Conservation (phyloP, 1,140 invertebrate species). For the Temnothorax curvispinosus region DNA sequence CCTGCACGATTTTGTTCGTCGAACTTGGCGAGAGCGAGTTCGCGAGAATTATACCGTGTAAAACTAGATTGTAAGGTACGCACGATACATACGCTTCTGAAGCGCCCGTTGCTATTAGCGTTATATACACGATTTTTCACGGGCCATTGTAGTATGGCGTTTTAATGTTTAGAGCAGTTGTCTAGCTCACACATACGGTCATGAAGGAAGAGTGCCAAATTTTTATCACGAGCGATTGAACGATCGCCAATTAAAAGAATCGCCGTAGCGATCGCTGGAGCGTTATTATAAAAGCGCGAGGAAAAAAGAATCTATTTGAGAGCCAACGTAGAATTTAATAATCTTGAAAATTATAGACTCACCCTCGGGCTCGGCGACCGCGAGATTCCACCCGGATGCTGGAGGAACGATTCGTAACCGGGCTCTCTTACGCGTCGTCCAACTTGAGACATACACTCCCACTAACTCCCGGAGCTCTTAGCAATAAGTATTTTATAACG, state of each 20-base stretch:
- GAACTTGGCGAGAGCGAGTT: not conserved
- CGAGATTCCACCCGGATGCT: not conserved
- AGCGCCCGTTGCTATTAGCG: slow-evolving; percentile 45
- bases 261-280: not conserved
- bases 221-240: slow-evolving; percentile 30
- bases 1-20: slow-evolving; percentile 30
- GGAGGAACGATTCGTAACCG: not conserved
- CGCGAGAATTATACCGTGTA: not conserved
- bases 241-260: slow-evolving; percentile 61
- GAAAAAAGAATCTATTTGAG: not conserved
- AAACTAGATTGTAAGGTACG: slow-evolving; percentile 51
- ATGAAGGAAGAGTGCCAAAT: slow-evolving; percentile 65
- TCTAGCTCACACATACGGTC: not conserved
- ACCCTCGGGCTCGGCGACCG: not conserved
- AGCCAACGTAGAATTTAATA: no score
- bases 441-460: not conserved
- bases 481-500: not conserved
- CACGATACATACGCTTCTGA: slow-evolving; percentile 61
- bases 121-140: slow-evolving; percentile 38
- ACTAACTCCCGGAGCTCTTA: not conserved
- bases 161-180: slow-evolving; percentile 44
- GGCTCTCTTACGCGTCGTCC: not conserved
- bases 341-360: not conserved
- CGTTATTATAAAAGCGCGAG: not conserved
- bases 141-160: slow-evolving; percentile 25